Percentiles rank a stretch among this genome's conserved stretches.
Evolutionary conservation across 2,888 invertebrate species (phyloP).

Genomic region (Cepaea hortensis): DNA sequence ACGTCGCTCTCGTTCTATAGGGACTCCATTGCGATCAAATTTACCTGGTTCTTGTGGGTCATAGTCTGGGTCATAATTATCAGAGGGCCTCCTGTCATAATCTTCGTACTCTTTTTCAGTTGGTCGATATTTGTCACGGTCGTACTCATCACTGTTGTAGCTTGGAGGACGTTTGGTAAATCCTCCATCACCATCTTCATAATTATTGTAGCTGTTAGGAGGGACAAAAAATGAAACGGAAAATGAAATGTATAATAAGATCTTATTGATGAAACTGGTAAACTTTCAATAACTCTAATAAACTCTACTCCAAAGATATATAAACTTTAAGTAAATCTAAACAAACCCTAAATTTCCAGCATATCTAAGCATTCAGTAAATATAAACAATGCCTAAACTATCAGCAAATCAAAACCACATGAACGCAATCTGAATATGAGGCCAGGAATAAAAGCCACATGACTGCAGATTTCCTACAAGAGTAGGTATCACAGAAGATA

Average conservation of each 20-base stretch:
- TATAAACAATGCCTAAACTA: too few relatives aligned
- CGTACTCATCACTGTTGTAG: constrained; percentile 43
- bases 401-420: too few relatives aligned
- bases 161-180: constrained; percentile 43
- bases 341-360: too few relatives aligned
- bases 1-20: constrained; percentile 35
- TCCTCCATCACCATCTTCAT: constrained; percentile 40
- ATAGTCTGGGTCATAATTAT: constrained; percentile 34
- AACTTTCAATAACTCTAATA: not conserved
- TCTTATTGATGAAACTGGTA: not conserved
- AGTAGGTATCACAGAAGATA: too few relatives aligned
- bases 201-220: constrained; percentile 37
- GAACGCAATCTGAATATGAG: too few relatives aligned
- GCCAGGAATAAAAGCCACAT: too few relatives aligned
- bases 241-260: not conserved
- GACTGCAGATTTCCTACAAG: too few relatives aligned
- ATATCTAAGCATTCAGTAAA: too few relatives aligned
- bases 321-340: not conserved
- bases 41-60: constrained; percentile 59
- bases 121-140: constrained; percentile 15
- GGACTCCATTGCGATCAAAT: constrained; percentile 63
- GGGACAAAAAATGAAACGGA: not conserved
- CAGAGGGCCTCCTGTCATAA: constrained; percentile 38
- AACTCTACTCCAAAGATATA: not conserved
- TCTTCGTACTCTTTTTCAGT: constrained; percentile 41